Base-by-base conservation (phyloP, 1,140 invertebrate genomes). In the Cryptotermes secundus region DNA sequence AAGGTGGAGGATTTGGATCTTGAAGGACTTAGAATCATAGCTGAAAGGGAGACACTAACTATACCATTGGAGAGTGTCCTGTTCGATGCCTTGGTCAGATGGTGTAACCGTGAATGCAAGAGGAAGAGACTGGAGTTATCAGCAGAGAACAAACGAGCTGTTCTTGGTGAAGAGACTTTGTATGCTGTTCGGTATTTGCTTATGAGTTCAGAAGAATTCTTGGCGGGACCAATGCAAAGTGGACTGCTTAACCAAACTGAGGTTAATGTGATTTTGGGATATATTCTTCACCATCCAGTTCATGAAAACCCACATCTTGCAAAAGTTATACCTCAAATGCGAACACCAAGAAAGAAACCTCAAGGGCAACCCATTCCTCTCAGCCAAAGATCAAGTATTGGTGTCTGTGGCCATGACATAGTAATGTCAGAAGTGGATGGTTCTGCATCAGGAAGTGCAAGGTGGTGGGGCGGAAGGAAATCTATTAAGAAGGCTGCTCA, bases 31-130 rank as follows among this genome's bases (percentile, higher is more conserved):
- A 88, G 90, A 0, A 89, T 94, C 34, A 91, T 96, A 53, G 90
- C 93, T 0, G 90, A 89, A 80, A 89, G 95, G 3, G 92, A 95
- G 84, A 93, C 91, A 10, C 88, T 95, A 24, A 88, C 90, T 72
- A 88, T 94, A 2, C 87, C 88, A 0, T 91, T 89, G 80, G 94
- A 95, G 87, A 89, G 90, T 3, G 87, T 91, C 2, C 87, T 94
- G 7, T 93, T 93, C 65, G 88, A 89, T 24, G 93, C 94, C 9
- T 86, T 95, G 65, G 91, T 92, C 34, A 91, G 93, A 83, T 96
- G 95, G 94, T 91, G 93, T 14, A 92, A 91, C 34, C 92, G 93
- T 10, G 92, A 93, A 82, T 95, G 94, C 86, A 92, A 93, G 84
- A 90, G 93, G 80, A 89, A 90, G 38, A 93, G 94, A 42, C 86